Evolutionary conservation across 2,888 invertebrate species (phyloP), one percentile per base, ranked within the genome.

Genomic region (Elmis aenea): DNA sequence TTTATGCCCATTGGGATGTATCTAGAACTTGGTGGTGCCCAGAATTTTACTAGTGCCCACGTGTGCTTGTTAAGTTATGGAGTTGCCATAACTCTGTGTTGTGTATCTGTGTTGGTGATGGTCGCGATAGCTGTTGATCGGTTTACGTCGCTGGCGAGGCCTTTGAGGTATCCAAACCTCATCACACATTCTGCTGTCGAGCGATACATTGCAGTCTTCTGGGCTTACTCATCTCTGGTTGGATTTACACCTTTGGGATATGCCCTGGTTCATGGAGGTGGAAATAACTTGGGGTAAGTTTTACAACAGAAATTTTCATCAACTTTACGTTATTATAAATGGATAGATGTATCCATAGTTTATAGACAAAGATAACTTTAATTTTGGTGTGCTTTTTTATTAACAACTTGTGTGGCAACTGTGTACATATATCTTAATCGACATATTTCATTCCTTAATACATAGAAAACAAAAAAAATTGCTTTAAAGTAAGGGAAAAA

Each of bases 81-180:
- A 47, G 65, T 76, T 11, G 70, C 73, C 20, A 74, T 76, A 39
- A 70, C 73, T 6, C 66, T 76, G 42, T 76, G 77, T 54, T 75
- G 75, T 48, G 77, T 76, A 14, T 77, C 74, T 38, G 71, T 79
- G 24, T 59, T 79, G 31, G 74, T 76, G 26, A 73, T 76, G 53
- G 75, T 77, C 1, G 76, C 78, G 12, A 77, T 80, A 31, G 78
- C 79, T 1, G 72, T 77, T 15, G 79, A 80, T 54, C 62, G 79
- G 30, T 72, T 77, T 50, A 77, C 76, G 1, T 77, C 77, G 2
- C 66, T 80, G 12, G 75, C 76, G 2, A 73, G 76, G 40, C 79
- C 80, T 0, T 63, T 80, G 27, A 65, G 77, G 30, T 80, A 80
- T 61, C 77, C 76, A 52, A 76, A 77, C 57, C 70, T 79, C 42